phyloP scores from a whole-genome alignment of 2,888 invertebrate species.

The Spilosoma lubricipeda region DNA sequence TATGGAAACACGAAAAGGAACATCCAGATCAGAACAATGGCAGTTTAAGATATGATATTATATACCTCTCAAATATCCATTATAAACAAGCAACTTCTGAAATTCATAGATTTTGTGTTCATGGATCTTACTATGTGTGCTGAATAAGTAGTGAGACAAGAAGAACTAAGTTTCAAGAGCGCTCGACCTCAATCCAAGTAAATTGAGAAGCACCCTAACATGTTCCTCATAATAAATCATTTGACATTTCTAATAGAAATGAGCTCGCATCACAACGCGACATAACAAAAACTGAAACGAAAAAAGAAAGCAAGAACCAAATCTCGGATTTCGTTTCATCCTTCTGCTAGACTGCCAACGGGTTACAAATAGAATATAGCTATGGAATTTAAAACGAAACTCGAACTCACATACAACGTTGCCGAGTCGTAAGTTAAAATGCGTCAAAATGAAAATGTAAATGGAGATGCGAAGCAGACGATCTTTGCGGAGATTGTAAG shows the following conservation, averaged over 20 bases:
- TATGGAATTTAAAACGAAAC: conserved; percentile 39
- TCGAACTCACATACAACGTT: conserved; percentile 35
- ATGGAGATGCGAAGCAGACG: conserved; percentile 69
- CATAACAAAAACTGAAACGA: neutral
- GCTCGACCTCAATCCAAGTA: neutral
- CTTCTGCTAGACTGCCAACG: conserved; percentile 31
- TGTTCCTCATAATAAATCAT: neutral
- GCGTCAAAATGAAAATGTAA: conserved; percentile 67
- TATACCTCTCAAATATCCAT: neutral
- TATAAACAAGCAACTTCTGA: too few species aligned
- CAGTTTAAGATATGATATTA: neutral
- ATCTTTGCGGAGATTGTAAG: conserved; percentile 81
- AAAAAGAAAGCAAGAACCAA: conserved; percentile 17
- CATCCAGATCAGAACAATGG: neutral
- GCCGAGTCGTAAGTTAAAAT: conserved; percentile 45
- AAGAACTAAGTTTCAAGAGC: neutral
- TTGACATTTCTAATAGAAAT: neutral
- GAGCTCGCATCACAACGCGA: neutral
- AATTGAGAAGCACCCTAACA: neutral
- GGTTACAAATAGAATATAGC: conserved; percentile 35
- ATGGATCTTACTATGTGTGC: neutral
- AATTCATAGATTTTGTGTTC: neutral
- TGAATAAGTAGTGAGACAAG: neutral
- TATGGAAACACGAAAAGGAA: neutral
- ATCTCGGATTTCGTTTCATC: conserved; percentile 37